These are phyloP conservation scores for Agrypnia vestita DNA, from an alignment of 1,140 invertebrate species.

Conservation along the genomic window DNA sequence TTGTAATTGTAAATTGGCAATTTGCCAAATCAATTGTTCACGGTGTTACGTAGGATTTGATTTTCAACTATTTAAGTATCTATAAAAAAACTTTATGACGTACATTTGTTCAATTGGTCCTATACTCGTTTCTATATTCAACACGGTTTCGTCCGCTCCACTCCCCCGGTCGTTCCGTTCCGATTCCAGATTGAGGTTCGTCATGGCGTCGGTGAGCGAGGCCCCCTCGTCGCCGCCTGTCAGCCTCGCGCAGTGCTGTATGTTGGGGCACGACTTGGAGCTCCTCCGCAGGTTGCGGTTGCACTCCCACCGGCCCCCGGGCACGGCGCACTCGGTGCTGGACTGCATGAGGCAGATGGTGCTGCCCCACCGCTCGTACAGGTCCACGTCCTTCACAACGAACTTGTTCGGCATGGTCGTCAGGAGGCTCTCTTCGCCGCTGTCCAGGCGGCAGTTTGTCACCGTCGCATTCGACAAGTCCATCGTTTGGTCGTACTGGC, in stretches of 20 bases:
- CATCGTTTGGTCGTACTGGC: not conserved
- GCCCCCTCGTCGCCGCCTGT: not conserved
- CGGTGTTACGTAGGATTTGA: no score
- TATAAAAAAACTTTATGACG: no score
- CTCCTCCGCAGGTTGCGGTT: not conserved
- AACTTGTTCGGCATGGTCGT: conserved; percentile 3
- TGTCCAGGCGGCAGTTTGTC: not conserved
- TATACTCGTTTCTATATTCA: not conserved
- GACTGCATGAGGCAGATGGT: conserved; percentile 16
- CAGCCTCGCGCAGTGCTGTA: not conserved
- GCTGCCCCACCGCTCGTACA: conserved; percentile 16
- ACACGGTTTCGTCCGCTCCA: no score
- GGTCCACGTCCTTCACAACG: not conserved
- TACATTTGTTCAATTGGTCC: not conserved
- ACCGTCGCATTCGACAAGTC: not conserved
- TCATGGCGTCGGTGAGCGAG: not conserved
- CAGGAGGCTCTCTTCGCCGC: not conserved
- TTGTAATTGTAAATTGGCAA: no score
- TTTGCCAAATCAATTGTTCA: no score
- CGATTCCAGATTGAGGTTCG: not conserved
- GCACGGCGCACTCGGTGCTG: not conserved
- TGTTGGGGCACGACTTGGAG: conserved; percentile 1
- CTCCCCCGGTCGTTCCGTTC: no score
- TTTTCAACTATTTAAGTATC: no score
- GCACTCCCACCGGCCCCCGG: conserved; percentile 1